Base-by-base conservation (phyloP, 2,888 invertebrate species). In the Chymomyza procnemis region DNA sequence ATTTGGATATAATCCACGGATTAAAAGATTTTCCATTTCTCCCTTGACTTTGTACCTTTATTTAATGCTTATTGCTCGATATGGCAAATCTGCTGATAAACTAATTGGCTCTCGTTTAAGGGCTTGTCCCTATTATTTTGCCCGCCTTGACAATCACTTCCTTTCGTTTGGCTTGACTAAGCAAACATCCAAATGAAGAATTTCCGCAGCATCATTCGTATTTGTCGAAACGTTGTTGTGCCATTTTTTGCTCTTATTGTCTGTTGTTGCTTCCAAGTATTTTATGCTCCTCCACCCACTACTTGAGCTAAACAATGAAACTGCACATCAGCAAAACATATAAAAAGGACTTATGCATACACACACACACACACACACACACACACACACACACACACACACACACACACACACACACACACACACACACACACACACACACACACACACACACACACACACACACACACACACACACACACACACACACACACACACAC, bases 141-240 rank as follows among this genome's bases (percentile, higher is more conserved):
- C 12, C 34, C 34, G 34, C 34, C 46, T 50, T 69, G 66, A 72
- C 75, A 80, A 75, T 73, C 76, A 74, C 74, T 56, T 64, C 72
- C 78, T 75, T 69, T 61, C 60, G 59, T 6, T 34, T 19, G 46
- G 47, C 46, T 41, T 41, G 34, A 41, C 34, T 41, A 41, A 41
- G 34, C 34, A 41, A 41, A 41, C 34, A 41, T 12, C 34, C 34
- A 41, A 41, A 41, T 41, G 34, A 41, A 22, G 54, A 62, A 41
- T 41, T 41, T 41, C 34, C 74, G 80, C 80, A 80, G 79, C 72
- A 74, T 81, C 80, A 81, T 78, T 80, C 71, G 72, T 82, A 74
- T 81, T 81, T 81, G 83, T 74, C 34, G 34, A 41, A 41, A 80
- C 74, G 76, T 62, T 66, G 55, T 58, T 46, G 66, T 58, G 54